A percentile compares a stretch with the other conserved stretches of the same genome.
Conservation (phyloP, 2,113 vertebrate genomes). For the Eudyptes chrysolophus region DNA sequence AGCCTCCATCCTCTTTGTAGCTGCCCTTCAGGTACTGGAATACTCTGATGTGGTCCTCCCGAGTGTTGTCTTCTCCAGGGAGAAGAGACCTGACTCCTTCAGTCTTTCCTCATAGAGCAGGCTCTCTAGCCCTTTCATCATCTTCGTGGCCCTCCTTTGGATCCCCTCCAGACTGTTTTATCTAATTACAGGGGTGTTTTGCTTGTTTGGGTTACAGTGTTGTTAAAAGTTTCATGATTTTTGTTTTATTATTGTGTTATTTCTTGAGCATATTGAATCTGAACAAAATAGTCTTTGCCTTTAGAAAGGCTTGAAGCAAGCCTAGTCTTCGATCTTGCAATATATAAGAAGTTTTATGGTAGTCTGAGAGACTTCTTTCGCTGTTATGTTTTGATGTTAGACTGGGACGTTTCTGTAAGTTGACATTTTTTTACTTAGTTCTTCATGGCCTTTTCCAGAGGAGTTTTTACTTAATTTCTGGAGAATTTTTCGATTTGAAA, state of each 20-base stretch:
- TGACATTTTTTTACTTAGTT: neutral
- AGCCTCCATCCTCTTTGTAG: neutral
- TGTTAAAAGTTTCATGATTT: neutral
- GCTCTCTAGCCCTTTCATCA: neutral
- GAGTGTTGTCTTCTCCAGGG: neutral
- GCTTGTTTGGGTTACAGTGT: neutral
- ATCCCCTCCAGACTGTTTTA: neutral
- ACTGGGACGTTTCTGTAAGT: neutral
- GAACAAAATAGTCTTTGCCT: neutral
- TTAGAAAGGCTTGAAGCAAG: neutral
- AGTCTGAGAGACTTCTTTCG: neutral
- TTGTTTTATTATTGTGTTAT: neutral
- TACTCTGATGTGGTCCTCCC: neutral
- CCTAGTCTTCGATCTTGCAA: neutral
- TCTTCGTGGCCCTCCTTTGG: neutral
- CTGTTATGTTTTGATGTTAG: neutral
- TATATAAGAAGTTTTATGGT: neutral
- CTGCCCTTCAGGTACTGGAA: neutral
- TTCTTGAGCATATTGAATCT: neutral
- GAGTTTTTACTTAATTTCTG: neutral
- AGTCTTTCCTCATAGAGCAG: neutral
- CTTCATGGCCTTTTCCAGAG: neutral
- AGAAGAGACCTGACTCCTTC: neutral
- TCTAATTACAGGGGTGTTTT: neutral
- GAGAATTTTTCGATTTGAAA: neutral